Base-by-base conservation (phyloP, 2,113 vertebrate species). In the Tylochromis polylepis region DNA sequence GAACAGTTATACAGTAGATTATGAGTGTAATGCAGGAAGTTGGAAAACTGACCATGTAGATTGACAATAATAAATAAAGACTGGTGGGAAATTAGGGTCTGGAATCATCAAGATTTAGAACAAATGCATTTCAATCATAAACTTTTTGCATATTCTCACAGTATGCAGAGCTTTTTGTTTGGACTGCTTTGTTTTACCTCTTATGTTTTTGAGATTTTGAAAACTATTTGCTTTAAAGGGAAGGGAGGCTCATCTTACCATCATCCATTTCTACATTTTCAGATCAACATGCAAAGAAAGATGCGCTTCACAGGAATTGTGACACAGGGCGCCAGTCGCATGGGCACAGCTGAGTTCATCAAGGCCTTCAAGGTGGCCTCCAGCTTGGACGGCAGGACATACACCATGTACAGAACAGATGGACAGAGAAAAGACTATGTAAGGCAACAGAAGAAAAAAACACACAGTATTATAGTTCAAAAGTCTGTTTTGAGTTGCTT, bases 241-340 rank as follows among this genome's bases (percentile, higher is more conserved):
- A 41, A 43, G 38, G 8, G 38, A 72, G 65, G 46, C 38, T 46
- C 38, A 5, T 24, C 38, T 46, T 43, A 27, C 22, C 8, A 11
- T 46, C 22, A 27, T 29, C 14, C 56, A 9, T 59, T 5, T 85
- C 3, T 27, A 29, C 27, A 11, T 55, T 83, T 80, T 11, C 90
- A 99, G 99, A 95, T 97, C 81, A 98, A 99, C 93, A 90, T 98
- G 92, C 92, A 96, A 92, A 96, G 98, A 86, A 97, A 97, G 94
- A 98, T 99, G 97, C 90, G 96, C 10, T 93, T 99, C 62, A 97
- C 95, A 0, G 98, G 98, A 0, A 90, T 99, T 41, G 95, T 98
- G 87, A 99, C 96, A 0, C 99, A 99, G 92, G 99, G 99, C 0
- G 98, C 98, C 43, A 97, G 98, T 82, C 98, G 98, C 0, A 95